Conservation (phyloP, 2,888 invertebrate genomes). For the Lottia scabra region DNA sequence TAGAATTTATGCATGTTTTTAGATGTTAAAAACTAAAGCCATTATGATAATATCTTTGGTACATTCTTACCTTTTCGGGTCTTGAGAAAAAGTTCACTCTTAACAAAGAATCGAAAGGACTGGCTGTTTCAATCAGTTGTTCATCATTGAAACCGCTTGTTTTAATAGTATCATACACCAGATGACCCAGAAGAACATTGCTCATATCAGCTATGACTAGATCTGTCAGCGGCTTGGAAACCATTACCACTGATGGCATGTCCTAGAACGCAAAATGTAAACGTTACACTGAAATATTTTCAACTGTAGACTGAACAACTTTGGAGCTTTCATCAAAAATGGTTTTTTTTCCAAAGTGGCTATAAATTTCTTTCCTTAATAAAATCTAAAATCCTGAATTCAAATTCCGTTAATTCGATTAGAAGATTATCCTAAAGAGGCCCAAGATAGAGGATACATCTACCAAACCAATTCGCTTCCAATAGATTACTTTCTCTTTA, state of each 20-base stretch:
- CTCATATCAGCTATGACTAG: conserved; percentile 63
- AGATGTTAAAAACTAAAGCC: too few relatives aligned
- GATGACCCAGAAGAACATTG: conserved; percentile 74
- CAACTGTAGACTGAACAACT: neutral
- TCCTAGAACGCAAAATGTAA: conserved; percentile 26
- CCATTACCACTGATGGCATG: conserved; percentile 40
- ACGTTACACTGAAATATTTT: neutral
- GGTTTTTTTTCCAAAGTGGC: too few relatives aligned
- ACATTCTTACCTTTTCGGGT: conserved; percentile 64
- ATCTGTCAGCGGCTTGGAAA: conserved; percentile 41
- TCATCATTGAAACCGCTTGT: conserved; percentile 74
- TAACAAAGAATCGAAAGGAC: conserved; percentile 71
- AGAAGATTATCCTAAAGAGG: too few relatives aligned
- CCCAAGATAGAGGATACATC: too few relatives aligned
- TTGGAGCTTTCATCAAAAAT: too few relatives aligned
- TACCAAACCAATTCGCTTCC: too few relatives aligned
- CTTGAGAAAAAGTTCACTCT: conserved; percentile 75
- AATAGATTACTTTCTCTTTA: too few relatives aligned
- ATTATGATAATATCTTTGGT: too few relatives aligned
- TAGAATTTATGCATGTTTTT: too few relatives aligned
- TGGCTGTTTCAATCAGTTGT: conserved; percentile 57
- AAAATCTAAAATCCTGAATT: too few relatives aligned
- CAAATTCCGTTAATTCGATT: too few relatives aligned
- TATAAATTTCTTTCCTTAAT: too few relatives aligned
- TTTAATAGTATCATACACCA: conserved; percentile 74